phyloP scores from a whole-genome alignment of 2,113 vertebrate genomes.

The Carlito syrichta region DNA sequence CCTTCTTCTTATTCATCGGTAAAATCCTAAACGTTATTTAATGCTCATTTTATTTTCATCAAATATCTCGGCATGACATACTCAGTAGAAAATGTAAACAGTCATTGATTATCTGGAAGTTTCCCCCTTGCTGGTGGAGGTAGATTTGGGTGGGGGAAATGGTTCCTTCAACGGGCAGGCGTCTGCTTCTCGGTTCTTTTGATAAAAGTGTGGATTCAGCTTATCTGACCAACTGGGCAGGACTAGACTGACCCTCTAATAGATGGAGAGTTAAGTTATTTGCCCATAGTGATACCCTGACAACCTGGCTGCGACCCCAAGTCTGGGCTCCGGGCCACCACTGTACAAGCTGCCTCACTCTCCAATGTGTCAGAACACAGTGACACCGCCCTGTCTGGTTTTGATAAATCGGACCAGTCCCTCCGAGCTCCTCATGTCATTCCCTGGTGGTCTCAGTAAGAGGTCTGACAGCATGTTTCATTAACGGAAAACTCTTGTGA shows the following conservation, averaged over 20 bases:
- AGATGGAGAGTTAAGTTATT: background rate
- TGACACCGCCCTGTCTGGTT: background rate
- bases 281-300: background rate
- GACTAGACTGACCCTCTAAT: accelerated
- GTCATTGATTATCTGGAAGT: background rate
- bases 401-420: background rate
- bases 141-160: background rate
- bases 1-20: background rate
- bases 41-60: background rate
- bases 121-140: background rate
- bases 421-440: too few species aligned
- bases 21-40: background rate
- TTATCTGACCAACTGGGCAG: background rate
- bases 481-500: background rate
- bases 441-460: background rate
- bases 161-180: background rate
- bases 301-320: background rate
- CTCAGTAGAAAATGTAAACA: background rate
- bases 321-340: background rate
- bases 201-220: background rate
- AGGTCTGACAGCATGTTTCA: background rate
- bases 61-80: background rate
- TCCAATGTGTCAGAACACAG: background rate
- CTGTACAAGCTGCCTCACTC: background rate
- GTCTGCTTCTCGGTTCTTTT: background rate